phyloP scores from a whole-genome alignment of 2,797 vertebrate genomes.

The Urosaurus nigricauda region DNA sequence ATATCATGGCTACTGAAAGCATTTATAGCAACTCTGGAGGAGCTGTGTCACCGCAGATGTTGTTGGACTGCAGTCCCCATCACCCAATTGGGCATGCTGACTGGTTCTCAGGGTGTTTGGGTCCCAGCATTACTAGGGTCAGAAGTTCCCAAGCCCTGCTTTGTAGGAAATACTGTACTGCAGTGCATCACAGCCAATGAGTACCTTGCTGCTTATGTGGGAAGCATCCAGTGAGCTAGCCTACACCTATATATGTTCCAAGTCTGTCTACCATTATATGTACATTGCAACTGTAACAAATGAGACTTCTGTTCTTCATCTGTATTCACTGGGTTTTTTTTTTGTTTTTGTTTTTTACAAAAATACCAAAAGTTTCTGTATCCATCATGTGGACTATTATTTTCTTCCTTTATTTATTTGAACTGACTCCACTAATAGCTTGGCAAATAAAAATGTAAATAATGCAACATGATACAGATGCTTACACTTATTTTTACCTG shows the following conservation, averaged over 20 bases:
- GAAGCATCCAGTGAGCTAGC: conserved; percentile 57
- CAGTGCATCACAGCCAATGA: conserved; percentile 44
- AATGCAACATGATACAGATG: conserved; percentile 57
- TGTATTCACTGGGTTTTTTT: conserved; percentile 49
- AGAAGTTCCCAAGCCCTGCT: neutral
- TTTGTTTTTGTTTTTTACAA: neutral
- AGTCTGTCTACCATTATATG: conserved; percentile 42
- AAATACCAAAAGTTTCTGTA: conserved; percentile 67
- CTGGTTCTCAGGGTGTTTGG: neutral
- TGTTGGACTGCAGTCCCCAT: neutral
- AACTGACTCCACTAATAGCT: conserved; percentile 67
- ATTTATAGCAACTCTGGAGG: conserved; percentile 36
- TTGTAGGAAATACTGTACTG: conserved; percentile 12
- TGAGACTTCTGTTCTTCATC: conserved; percentile 52
- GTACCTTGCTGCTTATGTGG: conserved; percentile 64
- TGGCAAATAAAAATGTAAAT: conserved; percentile 73
- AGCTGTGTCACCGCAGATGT: neutral
- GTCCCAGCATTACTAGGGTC: neutral
- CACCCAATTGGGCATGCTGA: neutral
- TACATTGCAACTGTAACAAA: conserved; percentile 44
- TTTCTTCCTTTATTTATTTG: conserved; percentile 43
- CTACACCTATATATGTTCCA: conserved; percentile 48
- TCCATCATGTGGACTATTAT: conserved; percentile 67
- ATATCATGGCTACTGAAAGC: conserved; percentile 53
- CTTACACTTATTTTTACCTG: neutral